Base-by-base conservation (phyloP, 2,113 vertebrate species). In the Phaethon lepturus region DNA sequence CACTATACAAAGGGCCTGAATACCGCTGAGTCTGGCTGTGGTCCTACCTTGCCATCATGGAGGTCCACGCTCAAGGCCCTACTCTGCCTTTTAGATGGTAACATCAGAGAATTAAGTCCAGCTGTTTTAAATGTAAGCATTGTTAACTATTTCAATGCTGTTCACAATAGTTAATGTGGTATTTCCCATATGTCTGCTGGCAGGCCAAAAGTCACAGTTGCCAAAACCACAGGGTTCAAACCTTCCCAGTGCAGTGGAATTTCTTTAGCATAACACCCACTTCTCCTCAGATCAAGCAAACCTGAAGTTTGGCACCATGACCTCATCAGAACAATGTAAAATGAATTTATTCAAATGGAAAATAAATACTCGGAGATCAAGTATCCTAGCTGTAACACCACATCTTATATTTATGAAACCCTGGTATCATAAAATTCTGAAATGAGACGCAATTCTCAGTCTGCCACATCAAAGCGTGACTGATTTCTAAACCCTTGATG, bases 331-430 rank as follows among this genome's bases (percentile, higher is more conserved):
- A 89, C 49, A 91, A 83, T 29, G 73, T 31, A 95, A 94, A 94
- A 96, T 66, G 77, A 62, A 84, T 90, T 95, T 84, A 40, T 72
- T 91, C 33, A 78, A 87, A 81, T 26, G 38, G 52, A 75, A 96
- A 95, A 80, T 33, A 94, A 90, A 79, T 56, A 72, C 52, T 90
- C 33, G 5, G 38, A 91, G 55, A 93, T 84, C 56, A 89, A 93
- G 64, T 56, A 77, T 56, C 29, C 64, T 10, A 45, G 80, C 76
- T 87, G n/a, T 38, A 94, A 80, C 23, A 62, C 5, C 49, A 77
- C n/a, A 52, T 66, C 25, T 86, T 76, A 50, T 52, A 88, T 92
- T 93, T 91, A 86, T 40, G 52, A 74, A 92, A 78, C 31, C 13
- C 40, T 55, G 45, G 28, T 72, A 75, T 50, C 53, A 88, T 64